These are phyloP conservation scores for Acleris holmiana DNA, from an alignment of 2,888 invertebrate species.

Conservation along the genomic window DNA sequence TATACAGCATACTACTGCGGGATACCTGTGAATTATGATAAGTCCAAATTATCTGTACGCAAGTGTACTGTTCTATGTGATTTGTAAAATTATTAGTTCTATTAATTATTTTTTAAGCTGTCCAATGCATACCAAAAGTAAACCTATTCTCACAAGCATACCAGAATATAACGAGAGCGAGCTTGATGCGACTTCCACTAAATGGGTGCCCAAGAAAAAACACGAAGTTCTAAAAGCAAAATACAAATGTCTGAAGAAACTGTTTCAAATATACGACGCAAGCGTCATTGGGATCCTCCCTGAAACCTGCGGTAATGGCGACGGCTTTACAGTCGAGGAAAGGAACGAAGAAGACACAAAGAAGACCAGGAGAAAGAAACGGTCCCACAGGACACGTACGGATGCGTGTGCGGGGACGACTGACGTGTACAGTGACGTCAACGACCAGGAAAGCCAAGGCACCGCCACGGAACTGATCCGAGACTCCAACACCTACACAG, in stretches of 20 bases:
- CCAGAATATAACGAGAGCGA: conserved; percentile 63
- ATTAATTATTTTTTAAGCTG: conserved; percentile 38
- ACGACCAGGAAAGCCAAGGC: conserved; percentile 39
- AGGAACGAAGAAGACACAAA: conserved; percentile 40
- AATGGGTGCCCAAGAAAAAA: conserved; percentile 79
- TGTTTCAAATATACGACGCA: conserved; percentile 77
- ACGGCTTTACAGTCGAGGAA: conserved; percentile 36
- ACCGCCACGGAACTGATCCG: conserved; percentile 54
- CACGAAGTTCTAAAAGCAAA: conserved; percentile 77
- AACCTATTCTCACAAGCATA: conserved; percentile 58
- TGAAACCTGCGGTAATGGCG: conserved; percentile 45
- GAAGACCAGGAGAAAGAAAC: conserved; percentile 45
- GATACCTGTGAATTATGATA: conserved; percentile 64
- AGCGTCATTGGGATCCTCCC: conserved; percentile 70
- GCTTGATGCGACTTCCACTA: conserved; percentile 52
- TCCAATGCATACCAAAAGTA: conserved; percentile 54
- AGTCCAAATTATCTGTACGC: conserved; percentile 65
- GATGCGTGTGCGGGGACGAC: conserved; percentile 68
- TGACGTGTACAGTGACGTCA: conserved; percentile 53
- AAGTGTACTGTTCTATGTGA: conserved; percentile 59
- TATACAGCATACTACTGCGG: conserved; percentile 46
- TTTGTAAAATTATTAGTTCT: conserved; percentile 62
- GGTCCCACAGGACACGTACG: conserved; percentile 66
- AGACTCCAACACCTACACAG: conserved; percentile 42
- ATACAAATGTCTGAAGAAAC: conserved; percentile 75